Evolutionary conservation across 2,797 vertebrate genomes (phyloP).

Genomic region (Sandelia bainsii): DNA sequence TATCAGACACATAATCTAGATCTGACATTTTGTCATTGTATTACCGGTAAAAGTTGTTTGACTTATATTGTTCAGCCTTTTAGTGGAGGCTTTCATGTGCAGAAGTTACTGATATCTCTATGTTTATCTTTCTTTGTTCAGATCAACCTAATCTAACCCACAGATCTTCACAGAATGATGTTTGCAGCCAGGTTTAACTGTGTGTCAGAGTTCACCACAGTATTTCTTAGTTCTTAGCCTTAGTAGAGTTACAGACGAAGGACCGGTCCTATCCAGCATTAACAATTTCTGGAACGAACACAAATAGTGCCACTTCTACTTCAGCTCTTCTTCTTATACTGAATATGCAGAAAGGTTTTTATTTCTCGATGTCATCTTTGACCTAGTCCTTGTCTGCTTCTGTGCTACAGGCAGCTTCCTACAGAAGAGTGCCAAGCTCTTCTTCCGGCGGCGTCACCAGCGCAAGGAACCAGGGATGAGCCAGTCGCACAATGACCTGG

Average conservation of each 20-base stretch:
- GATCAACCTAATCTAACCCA: constrained; percentile 12
- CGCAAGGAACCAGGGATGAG: constrained; percentile 97
- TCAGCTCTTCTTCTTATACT: background rate
- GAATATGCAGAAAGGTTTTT: background rate
- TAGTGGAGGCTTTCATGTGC: background rate
- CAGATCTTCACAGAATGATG: background rate
- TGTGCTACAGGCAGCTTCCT: constrained; percentile 89
- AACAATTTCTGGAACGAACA: constrained; percentile 19
- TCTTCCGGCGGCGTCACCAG: constrained; percentile 94
- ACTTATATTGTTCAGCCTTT: constrained; percentile 36
- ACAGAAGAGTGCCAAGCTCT: constrained; percentile 93
- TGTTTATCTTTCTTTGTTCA: background rate
- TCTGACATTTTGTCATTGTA: constrained; percentile 2
- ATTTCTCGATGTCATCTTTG: background rate
- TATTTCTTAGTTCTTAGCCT: constrained; percentile 39
- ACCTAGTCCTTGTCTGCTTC: constrained; percentile 10
- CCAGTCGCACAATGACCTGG: constrained; percentile 97
- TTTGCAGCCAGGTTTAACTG: background rate
- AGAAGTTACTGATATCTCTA: background rate
- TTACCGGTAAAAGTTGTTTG: background rate
- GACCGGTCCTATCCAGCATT: too few species aligned
- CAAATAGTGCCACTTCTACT: constrained; percentile 27
- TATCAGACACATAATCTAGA: background rate
- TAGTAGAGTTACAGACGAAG: background rate
- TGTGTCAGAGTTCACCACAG: background rate